Percentiles rank a stretch among this genome's conserved stretches.
Conservation (phyloP, 1,140 invertebrate genomes). For the Leptopilina boulardi region DNA sequence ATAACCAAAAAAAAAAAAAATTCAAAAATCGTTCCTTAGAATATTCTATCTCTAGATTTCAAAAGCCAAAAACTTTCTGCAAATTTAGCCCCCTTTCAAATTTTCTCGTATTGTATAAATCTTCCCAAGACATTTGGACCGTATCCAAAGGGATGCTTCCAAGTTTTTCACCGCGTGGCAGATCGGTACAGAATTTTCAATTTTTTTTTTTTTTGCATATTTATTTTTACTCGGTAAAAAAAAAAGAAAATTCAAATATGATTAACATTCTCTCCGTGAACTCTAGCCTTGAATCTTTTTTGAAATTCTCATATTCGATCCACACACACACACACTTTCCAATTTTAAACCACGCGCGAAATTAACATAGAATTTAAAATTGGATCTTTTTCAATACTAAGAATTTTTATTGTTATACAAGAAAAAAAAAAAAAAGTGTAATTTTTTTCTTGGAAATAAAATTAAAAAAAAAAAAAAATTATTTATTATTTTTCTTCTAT, state of each 20-base stretch:
- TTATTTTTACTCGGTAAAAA: not conserved
- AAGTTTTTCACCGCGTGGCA: not conserved
- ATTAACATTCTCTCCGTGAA: not conserved
- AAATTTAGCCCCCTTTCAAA: not conserved
- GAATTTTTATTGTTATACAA: not conserved
- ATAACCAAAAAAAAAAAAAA: not conserved
- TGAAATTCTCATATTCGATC: not conserved
- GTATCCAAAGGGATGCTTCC: conserved; percentile 7
- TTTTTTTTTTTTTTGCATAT: not conserved
- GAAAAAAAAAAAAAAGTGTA: not conserved
- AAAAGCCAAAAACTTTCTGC: not conserved
- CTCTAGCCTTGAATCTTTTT: not conserved
- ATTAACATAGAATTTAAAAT: not conserved
- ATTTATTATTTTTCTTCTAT: not conserved
- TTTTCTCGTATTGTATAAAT: conserved; percentile 6
- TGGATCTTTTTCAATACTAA: not conserved
- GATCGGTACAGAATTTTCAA: not conserved
- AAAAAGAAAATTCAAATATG: not conserved
- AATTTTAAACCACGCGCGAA: conserved; percentile 12
- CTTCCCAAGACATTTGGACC: not conserved
- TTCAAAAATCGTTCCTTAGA: not conserved
- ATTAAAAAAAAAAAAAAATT: conserved; percentile 35
- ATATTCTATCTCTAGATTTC: not conserved
- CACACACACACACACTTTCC: not conserved
- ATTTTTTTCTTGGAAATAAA: conserved; percentile 28